Base-by-base conservation (phyloP, 2,888 invertebrate species). In the Melinaea marsaeus region DNA sequence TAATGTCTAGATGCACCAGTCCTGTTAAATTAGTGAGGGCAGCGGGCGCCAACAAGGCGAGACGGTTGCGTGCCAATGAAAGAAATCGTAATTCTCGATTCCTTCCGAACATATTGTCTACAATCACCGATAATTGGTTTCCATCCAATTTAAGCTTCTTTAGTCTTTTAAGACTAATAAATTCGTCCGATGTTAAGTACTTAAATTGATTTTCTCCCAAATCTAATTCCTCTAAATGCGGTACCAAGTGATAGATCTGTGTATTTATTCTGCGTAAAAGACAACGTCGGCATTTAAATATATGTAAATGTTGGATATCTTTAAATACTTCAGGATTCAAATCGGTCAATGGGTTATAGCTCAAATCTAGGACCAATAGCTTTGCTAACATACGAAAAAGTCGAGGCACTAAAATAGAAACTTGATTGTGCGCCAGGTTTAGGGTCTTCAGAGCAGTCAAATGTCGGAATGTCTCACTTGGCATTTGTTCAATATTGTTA, bases 291-390 rank as follows among this genome's bases (percentile, higher is more conserved):
- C 96, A 95, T 77, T 93, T 93, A 71, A 96, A 92, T 66, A 93
- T 87, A 78, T 92, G 92, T 66, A 96, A 86, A 74, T 94, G 93
- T 92, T 95, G 93, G 65, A 93, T 92, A 84, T 95, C 95, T 79
- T 94, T 95, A 83, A 95, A 95, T 57, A 95, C 94, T 85, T 96
- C 96, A 9, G 95, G 95, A 76, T 94, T 93, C 65, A 96, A 90
- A 77, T 95, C 95, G 59, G 91, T 86, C 58, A 96, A 83, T 57
- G 94, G 93, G 86, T 96, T 96, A 71, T 93, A 92, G 81, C 95
- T 95, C 71, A 96, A 86, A 84, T 95, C 95, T 70, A 96, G 89
- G 79, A 92, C 91, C 74, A 92, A 92, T 69, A 96, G 91, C 79
- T 94, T 94, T 58, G 92, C 93, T 62, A 96, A 88, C 92, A 94